Evolutionary conservation across 2,113 vertebrate genomes (phyloP), one percentile per base, ranked within the genome.

Genomic region (Marmota monax): DNA sequence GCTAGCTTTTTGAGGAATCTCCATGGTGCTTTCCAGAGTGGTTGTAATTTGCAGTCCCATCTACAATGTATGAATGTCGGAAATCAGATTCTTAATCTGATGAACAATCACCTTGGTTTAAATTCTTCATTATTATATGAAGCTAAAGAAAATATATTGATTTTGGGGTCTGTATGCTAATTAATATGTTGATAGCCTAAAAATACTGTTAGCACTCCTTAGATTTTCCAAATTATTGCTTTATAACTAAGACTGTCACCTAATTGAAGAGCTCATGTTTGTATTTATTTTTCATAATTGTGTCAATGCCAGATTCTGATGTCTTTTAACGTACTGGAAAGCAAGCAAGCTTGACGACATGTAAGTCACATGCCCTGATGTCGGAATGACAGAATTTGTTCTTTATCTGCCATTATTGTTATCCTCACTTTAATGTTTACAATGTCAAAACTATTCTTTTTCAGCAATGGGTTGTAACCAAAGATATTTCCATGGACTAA

Each of bases 281-380:
- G 22, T 87, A 87, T 73, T 97, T 95, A 70, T 42, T 96, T 97
- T 95, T 94, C 22, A n/a, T 95, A 93, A 97, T 95, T 61, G 87
- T 56, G 27, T 45, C 65, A 74, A 48, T 93, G 51, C 42, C 20
- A 84, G 29, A 80, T 90, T 90, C 53, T 25, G 51, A 93, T 77
- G 84, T 45, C 84, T 92, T 96, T 87, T 85, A 65, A 80, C 63
- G 20, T 73, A 3, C 84, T 95, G 61, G 87, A 95, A 96, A 94
- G 93, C 74, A 96, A 94, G 93, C 74, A 87, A 69, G 23, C 73
- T 5, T 96, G 96, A 93, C 80, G 95, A 95, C 48, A 72, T 78
- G 53, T 27, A 65, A 79, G 58, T 84, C 73, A 48, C 61, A 82
- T 8, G 2, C 84, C 85, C 70, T 86, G 3, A 93, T 84, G 79